phyloP scores from a whole-genome alignment of 2,113 vertebrate genomes.

The Sceloporus undulatus region DNA sequence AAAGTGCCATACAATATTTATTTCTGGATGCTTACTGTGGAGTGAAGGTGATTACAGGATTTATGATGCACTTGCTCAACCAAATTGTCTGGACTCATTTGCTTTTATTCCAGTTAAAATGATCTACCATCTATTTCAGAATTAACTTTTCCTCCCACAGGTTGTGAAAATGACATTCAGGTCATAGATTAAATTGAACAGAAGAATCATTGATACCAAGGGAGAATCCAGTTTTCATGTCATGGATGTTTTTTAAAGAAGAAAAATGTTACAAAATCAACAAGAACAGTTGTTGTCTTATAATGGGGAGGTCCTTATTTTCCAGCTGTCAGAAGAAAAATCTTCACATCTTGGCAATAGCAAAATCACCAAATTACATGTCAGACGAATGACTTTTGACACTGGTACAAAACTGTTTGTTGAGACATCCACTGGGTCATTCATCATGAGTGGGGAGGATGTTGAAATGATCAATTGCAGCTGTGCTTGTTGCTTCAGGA shows the following conservation, averaged over 20 bases:
- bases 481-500: conserved; percentile 77
- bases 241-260: conserved; percentile 4
- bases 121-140: background rate
- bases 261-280: conserved; percentile 58
- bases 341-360: conserved; percentile 33
- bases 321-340: conserved; percentile 73
- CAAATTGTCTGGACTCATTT: background rate
- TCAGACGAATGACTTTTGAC: conserved; percentile 80
- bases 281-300: conserved; percentile 76
- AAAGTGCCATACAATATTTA: background rate
- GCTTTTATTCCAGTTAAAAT: background rate
- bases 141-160: conserved; percentile 54
- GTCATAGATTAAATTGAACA: background rate
- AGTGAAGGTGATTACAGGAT: background rate
- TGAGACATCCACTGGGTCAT: conserved; percentile 73
- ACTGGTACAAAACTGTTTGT: conserved; percentile 75
- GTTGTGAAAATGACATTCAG: background rate
- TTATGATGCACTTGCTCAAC: background rate
- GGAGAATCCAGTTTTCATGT: background rate
- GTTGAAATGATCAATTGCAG: conserved; percentile 79
- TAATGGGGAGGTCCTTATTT: conserved; percentile 84
- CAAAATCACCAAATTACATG: conserved; percentile 67
- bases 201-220: conserved; percentile 30
- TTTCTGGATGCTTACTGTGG: background rate
- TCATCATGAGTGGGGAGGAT: conserved; percentile 63